Conservation (phyloP, 2,888 invertebrate species). For the Hartigia nigra region DNA sequence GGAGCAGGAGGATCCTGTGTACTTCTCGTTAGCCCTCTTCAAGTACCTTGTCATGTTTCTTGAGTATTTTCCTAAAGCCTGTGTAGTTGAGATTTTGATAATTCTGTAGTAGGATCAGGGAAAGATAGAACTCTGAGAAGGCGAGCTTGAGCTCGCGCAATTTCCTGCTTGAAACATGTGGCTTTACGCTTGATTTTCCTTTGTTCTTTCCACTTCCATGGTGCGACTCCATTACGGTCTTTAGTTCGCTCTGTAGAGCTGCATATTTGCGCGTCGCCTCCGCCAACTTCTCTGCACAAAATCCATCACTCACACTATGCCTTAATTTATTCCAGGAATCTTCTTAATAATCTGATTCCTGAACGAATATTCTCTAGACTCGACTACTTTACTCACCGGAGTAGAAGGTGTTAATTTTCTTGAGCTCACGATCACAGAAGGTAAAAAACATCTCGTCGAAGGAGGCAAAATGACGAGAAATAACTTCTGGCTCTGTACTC, state of each 20-base stretch:
- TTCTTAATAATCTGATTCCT: background rate
- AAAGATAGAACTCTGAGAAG: slow-evolving; percentile 98
- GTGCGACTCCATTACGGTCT: slow-evolving; percentile 62
- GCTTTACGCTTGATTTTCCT: slow-evolving; percentile 58
- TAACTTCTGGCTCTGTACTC: slow-evolving; percentile 87
- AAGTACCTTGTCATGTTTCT: slow-evolving; percentile 97
- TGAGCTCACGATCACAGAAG: slow-evolving; percentile 93
- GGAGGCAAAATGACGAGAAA: slow-evolving; percentile 89
- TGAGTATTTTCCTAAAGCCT: slow-evolving; percentile 98
- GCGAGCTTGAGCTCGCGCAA: slow-evolving; percentile 95
- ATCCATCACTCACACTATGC: slow-evolving; percentile 10
- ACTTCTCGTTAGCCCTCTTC: slow-evolving; percentile 1
- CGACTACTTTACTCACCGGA: slow-evolving; percentile 72
- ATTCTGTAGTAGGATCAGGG: slow-evolving; percentile 95
- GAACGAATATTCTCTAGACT: background rate
- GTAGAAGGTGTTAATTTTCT: slow-evolving; percentile 97
- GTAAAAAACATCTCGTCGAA: slow-evolving; percentile 97
- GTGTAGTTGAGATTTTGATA: slow-evolving; percentile 99
- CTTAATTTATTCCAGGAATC: slow-evolving; percentile 5
- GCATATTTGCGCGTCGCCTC: slow-evolving; percentile 97
- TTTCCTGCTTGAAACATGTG: slow-evolving; percentile 79
- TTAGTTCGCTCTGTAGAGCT: slow-evolving; percentile 88
- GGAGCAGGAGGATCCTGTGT: background rate
- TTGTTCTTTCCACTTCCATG: slow-evolving; percentile 64
- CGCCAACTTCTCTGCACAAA: slow-evolving; percentile 87